Evolutionary conservation across 2,888 invertebrate species (phyloP).

Genomic region (Lumbricus terrestris): DNA sequence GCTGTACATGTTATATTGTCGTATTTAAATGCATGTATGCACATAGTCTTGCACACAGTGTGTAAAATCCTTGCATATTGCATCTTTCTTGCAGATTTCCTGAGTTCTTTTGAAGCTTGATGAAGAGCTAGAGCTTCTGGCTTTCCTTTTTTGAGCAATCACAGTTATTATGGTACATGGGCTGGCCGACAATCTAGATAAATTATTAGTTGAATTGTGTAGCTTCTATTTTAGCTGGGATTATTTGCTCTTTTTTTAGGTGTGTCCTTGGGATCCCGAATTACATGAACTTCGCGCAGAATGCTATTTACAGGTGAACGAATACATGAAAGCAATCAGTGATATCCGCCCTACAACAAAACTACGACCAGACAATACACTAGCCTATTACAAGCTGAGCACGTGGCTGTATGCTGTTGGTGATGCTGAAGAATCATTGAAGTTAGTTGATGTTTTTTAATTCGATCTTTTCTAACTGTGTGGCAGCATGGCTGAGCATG

Average conservation of each 20-base stretch:
- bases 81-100: not conserved
- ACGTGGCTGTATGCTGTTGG: constrained; percentile 83
- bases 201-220: not conserved
- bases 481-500: not conserved
- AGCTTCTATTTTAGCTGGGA: not conserved
- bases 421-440: constrained; percentile 84
- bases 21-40: not conserved
- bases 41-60: too few species aligned
- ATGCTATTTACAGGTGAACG: constrained; percentile 69
- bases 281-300: constrained; percentile 83
- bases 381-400: constrained; percentile 80
- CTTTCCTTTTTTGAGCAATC: too few species aligned
- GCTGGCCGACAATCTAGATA: not conserved
- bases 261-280: constrained; percentile 83
- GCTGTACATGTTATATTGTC: too few species aligned
- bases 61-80: not conserved
- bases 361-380: constrained; percentile 86
- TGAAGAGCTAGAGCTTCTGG: not conserved
- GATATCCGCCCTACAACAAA: constrained; percentile 89
- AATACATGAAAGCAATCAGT: constrained; percentile 73
- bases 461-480: not conserved
- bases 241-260: constrained; percentile 58
- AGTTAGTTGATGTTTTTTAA: constrained; percentile 58
- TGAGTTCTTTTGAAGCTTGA: not conserved
- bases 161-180: too few species aligned